Evolutionary conservation across 2,888 invertebrate species (phyloP).

Genomic region (Drosophila quinaria): DNA sequence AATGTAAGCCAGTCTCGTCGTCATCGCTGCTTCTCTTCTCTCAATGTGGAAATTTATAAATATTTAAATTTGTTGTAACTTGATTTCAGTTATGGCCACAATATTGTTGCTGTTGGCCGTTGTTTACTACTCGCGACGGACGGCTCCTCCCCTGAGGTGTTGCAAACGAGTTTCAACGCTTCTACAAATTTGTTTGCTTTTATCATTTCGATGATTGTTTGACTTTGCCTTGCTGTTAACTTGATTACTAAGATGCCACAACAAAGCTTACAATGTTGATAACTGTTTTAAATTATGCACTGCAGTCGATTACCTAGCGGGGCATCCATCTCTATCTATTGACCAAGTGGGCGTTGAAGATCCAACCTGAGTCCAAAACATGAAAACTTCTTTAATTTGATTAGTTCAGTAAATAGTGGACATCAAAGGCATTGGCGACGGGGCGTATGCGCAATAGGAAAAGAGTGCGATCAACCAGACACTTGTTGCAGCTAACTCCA

Average conservation of each 20-base stretch:
- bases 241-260: constrained; percentile 51
- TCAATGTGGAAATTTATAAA: constrained; percentile 31
- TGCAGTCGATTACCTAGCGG: constrained; percentile 1
- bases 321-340: background rate
- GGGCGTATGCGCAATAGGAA: constrained; percentile 23
- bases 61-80: constrained; percentile 71
- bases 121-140: constrained; percentile 18
- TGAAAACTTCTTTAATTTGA: constrained; percentile 15
- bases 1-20: constrained; percentile 55
- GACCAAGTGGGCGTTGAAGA: constrained; percentile 34
- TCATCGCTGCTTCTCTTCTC: constrained; percentile 21
- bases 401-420: constrained; percentile 23
- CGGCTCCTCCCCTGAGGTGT: constrained; percentile 78
- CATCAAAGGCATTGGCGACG: constrained; percentile 14
- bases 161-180: constrained; percentile 72
- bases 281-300: constrained; percentile 38
- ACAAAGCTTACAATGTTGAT: constrained; percentile 47
- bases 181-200: constrained; percentile 51
- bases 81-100: constrained; percentile 61
- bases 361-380: background rate
- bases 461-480: constrained; percentile 6
- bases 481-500: constrained; percentile 20
- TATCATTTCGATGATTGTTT: constrained; percentile 36
- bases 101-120: constrained; percentile 17
- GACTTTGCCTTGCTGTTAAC: constrained; percentile 33